phyloP scores from a whole-genome alignment of 2,797 vertebrate species.

The Gouania willdenowi region DNA sequence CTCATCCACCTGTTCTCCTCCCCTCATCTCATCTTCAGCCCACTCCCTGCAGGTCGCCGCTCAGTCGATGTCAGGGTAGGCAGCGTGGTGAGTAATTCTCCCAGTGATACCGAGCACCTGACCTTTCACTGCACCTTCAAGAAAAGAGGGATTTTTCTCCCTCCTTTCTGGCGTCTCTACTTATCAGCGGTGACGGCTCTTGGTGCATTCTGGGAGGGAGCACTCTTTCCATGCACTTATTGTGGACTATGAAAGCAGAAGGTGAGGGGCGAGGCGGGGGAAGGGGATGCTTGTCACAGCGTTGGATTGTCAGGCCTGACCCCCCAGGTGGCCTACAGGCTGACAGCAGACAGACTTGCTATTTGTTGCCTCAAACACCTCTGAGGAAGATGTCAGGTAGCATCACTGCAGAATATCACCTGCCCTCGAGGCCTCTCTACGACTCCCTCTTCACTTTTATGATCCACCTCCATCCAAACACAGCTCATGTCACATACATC shows the following conservation, averaged over 20 bases:
- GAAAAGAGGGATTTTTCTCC: constrained; percentile 60
- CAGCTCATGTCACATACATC: constrained; percentile 11
- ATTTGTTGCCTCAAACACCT: constrained; percentile 67
- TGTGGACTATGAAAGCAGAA: constrained; percentile 19
- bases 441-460: constrained; percentile 36
- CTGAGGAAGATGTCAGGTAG: constrained; percentile 64
- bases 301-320: constrained; percentile 55
- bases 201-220: constrained; percentile 53
- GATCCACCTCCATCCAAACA: constrained; percentile 36
- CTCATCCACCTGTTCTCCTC: constrained; percentile 60
- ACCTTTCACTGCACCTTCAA: constrained; percentile 72
- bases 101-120: constrained; percentile 58
- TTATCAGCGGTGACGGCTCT: constrained; percentile 61
- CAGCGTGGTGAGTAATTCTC: constrained; percentile 65
- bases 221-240: constrained; percentile 19
- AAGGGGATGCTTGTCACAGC: constrained; percentile 30
- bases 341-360: constrained; percentile 71
- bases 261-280: not conserved
- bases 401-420: constrained; percentile 46
- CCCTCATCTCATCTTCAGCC: constrained; percentile 12
- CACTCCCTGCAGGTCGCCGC: constrained; percentile 35
- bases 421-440: constrained; percentile 32
- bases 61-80: constrained; percentile 49
- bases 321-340: constrained; percentile 55
- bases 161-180: constrained; percentile 49